phyloP scores from a whole-genome alignment of 2,797 vertebrate species.

The Sarcophilus harrisii region DNA sequence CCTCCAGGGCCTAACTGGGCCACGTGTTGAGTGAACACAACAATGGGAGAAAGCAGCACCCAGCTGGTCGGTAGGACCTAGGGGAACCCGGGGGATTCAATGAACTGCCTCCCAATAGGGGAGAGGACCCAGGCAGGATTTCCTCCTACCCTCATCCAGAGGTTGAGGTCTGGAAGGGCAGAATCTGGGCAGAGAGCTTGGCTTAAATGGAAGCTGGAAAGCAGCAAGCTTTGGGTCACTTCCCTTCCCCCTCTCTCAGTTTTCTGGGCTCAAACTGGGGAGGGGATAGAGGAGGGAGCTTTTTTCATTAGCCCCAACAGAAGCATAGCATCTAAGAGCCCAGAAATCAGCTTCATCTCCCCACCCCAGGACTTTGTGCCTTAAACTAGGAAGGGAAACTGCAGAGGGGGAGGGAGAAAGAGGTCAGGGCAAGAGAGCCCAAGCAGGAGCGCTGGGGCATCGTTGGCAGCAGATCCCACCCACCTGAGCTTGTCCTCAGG shows the following conservation, averaged over 20 bases:
- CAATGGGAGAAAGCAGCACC: neutral
- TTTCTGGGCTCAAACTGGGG: neutral
- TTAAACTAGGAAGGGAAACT: slow-evolving; percentile 80
- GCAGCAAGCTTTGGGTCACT: neutral
- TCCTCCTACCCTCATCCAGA: neutral
- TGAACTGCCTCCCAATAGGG: neutral
- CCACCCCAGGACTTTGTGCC: slow-evolving; percentile 2
- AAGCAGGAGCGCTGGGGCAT: neutral
- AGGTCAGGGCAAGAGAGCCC: neutral
- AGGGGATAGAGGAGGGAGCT: neutral
- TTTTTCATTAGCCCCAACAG: neutral
- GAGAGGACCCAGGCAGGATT: neutral
- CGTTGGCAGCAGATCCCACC: neutral
- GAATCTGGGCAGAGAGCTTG: neutral
- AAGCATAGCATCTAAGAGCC: neutral
- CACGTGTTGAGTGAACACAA: neutral
- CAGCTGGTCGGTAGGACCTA: neutral
- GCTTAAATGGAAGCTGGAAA: neutral
- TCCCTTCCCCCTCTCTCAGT: neutral
- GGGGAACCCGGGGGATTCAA: neutral
- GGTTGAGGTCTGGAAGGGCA: neutral
- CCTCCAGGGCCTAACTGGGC: neutral
- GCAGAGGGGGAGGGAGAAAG: slow-evolving; percentile 19
- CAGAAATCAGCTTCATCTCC: neutral
- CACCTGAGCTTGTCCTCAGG: neutral